phyloP scores from a whole-genome alignment of 1,140 invertebrate genomes.

The Pseudobourletiella spinata region DNA sequence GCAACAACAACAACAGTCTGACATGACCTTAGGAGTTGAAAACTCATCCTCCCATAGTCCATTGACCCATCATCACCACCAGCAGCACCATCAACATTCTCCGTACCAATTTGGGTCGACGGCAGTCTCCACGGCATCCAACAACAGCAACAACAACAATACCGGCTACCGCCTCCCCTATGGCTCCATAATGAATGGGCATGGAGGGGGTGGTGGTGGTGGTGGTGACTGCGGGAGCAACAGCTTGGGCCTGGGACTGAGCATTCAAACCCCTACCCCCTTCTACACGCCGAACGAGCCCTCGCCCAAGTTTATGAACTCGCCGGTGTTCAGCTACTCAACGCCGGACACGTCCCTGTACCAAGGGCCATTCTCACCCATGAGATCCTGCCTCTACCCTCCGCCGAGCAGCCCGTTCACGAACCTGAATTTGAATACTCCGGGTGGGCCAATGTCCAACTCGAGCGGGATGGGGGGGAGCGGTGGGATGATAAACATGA shows the following conservation, averaged over 20 bases:
- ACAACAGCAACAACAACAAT: too few species aligned
- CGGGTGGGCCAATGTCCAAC: conserved; percentile 12
- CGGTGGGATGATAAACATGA: conserved; percentile 2
- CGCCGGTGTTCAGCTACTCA: conserved; percentile 34
- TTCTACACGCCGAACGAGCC: conserved; percentile 35
- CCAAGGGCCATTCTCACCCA: conserved; percentile 34
- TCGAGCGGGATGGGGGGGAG: too few species aligned
- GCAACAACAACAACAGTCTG: too few species aligned
- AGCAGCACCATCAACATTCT: background rate
- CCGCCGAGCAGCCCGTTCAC: conserved; percentile 32
- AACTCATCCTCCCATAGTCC: background rate
- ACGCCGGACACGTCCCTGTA: conserved; percentile 34
- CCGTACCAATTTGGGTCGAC: background rate
- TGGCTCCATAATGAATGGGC: background rate
- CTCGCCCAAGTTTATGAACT: conserved; percentile 35
- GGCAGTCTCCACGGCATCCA: background rate
- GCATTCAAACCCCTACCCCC: conserved; percentile 28
- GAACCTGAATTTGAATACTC: conserved; percentile 31
- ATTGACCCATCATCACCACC: too few species aligned
- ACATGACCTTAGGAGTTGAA: background rate
- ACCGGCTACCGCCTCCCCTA: background rate
- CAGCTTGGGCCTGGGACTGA: background rate
- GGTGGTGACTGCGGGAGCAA: background rate
- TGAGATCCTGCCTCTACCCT: conserved; percentile 23
- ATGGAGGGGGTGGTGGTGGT: background rate